Conservation (phyloP, 1,140 invertebrate species). For the Drosophila tsacasi region DNA sequence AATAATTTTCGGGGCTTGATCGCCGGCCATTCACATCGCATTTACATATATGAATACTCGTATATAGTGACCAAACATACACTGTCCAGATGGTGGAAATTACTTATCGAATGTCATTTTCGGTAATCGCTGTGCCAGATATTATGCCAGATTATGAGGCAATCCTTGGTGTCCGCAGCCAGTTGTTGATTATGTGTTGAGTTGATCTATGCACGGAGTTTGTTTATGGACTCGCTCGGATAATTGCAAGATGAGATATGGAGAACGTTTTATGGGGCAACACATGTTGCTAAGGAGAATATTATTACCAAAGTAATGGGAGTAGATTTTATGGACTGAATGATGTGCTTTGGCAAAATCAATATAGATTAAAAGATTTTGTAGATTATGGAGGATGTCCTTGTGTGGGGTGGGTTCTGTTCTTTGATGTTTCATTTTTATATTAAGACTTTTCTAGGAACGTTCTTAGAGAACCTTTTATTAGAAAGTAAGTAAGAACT, state of each 20-base stretch:
- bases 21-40: slow-evolving; percentile 52
- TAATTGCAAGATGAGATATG: slow-evolving; percentile 32
- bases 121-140: slow-evolving; percentile 27
- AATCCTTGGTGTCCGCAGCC: slow-evolving; percentile 30
- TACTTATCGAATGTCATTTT: slow-evolving; percentile 42
- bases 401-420: not conserved
- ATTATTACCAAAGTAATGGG: slow-evolving; percentile 18
- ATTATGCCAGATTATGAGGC: slow-evolving; percentile 33
- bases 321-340: slow-evolving; percentile 13
- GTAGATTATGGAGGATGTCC: not conserved
- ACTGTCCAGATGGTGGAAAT: slow-evolving; percentile 39
- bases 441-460: not conserved
- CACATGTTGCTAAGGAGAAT: slow-evolving; percentile 18
- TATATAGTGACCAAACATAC: slow-evolving; percentile 29
- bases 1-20: slow-evolving; percentile 55
- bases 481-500: no score
- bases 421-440: not conserved
- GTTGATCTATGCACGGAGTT: slow-evolving; percentile 17
- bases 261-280: slow-evolving; percentile 15
- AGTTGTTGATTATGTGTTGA: slow-evolving; percentile 34
- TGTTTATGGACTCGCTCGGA: slow-evolving; percentile 6
- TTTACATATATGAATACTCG: no score
- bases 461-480: not conserved
- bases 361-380: slow-evolving; percentile 5
- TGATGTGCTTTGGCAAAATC: slow-evolving; percentile 1